Evolutionary conservation across 1,140 invertebrate species (phyloP).

Genomic region (Trachelipus rathkii): DNA sequence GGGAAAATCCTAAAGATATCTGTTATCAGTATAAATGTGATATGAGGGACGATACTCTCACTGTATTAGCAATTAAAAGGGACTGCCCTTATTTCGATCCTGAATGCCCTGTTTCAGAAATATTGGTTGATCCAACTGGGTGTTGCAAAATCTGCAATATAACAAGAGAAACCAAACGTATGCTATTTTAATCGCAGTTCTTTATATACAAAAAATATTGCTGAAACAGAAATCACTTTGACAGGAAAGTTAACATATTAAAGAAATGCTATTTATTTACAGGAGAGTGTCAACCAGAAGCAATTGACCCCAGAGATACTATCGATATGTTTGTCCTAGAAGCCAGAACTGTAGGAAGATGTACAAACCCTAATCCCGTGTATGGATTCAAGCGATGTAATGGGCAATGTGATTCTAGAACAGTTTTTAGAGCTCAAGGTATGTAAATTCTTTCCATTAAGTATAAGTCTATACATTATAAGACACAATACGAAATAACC

Average conservation of each 20-base stretch:
- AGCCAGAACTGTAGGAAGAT: constrained; percentile 42
- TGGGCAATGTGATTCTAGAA: constrained; percentile 47
- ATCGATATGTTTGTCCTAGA: constrained; percentile 43
- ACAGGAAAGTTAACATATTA: constrained; percentile 6
- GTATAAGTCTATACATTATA: too few species aligned
- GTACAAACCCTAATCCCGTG: constrained; percentile 45
- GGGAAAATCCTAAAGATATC: constrained; percentile 42
- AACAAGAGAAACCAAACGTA: constrained; percentile 37
- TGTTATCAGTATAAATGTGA: constrained; percentile 47
- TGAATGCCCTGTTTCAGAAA: constrained; percentile 44
- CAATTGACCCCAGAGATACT: constrained; percentile 44
- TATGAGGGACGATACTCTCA: constrained; percentile 36
- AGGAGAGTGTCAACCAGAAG: constrained; percentile 46
- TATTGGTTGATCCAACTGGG: constrained; percentile 40
- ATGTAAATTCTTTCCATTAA: constrained; percentile 8
- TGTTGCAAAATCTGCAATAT: constrained; percentile 47
- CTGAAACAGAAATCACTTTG: not conserved
- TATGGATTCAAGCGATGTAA: constrained; percentile 45
- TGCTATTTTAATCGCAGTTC: constrained; percentile 11
- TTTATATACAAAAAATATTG: not conserved
- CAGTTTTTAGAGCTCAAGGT: constrained; percentile 43
- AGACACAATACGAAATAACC: too few species aligned
- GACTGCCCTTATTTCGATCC: constrained; percentile 43
- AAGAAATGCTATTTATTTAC: not conserved
- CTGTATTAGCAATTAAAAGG: constrained; percentile 35